A percentile compares a stretch with the other conserved stretches of the same genome.
These are phyloP conservation scores for Drusus annulatus DNA, from an alignment of 1,140 invertebrate species.

Conservation along the genomic window DNA sequence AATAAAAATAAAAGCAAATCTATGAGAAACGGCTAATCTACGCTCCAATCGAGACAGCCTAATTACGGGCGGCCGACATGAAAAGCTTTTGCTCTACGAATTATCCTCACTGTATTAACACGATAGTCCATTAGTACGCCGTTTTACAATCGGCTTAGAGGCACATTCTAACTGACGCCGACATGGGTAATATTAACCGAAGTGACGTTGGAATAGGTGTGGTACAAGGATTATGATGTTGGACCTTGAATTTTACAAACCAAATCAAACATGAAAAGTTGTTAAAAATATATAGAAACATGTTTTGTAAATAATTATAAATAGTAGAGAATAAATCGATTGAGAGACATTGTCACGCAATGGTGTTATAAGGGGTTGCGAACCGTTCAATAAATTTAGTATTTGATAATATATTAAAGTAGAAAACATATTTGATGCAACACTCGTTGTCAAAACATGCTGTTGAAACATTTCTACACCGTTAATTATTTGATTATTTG, in stretches of 20 bases:
- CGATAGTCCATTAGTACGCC: slow-evolving; percentile 21
- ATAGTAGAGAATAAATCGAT: slow-evolving; percentile 57
- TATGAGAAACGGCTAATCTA: slow-evolving; percentile 56
- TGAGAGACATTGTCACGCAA: slow-evolving; percentile 55
- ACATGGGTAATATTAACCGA: background rate
- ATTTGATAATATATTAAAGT: no score
- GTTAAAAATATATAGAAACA: slow-evolving; percentile 56
- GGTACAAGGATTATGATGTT: background rate
- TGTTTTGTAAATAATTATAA: slow-evolving; percentile 60
- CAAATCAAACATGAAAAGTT: slow-evolving; percentile 53
- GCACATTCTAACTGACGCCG: slow-evolving; percentile 23
- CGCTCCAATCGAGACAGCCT: slow-evolving; percentile 56
- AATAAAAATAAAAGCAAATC: slow-evolving; percentile 59
- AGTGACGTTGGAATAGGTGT: background rate
- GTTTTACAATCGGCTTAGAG: background rate
- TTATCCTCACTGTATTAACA: slow-evolving; percentile 33
- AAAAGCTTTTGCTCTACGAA: slow-evolving; percentile 45
- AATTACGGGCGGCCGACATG: slow-evolving; percentile 58
- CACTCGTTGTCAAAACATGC: no score
- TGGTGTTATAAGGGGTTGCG: slow-evolving; percentile 7
- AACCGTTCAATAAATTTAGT: background rate
- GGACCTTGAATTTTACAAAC: background rate
- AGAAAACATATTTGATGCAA: no score
- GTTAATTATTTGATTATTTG: no score
- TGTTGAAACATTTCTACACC: no score